Evolutionary conservation across 2,113 vertebrate genomes (phyloP).

Genomic region (Notothenia coriiceps): DNA sequence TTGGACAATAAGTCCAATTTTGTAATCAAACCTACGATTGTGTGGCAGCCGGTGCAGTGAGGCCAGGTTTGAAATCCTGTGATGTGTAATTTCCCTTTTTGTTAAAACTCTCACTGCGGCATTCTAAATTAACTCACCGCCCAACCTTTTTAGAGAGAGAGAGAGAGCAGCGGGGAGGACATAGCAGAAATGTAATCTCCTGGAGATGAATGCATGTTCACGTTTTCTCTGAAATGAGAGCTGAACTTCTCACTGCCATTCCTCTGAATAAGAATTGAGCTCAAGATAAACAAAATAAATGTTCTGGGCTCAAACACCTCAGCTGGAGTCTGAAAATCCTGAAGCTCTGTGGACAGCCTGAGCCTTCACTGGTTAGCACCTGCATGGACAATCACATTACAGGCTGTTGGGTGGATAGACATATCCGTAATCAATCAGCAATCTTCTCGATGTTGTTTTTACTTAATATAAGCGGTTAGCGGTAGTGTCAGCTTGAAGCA

Average conservation of each 20-base stretch:
- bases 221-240: background rate
- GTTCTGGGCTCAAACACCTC: background rate
- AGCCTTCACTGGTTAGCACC: background rate
- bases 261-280: background rate
- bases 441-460: background rate
- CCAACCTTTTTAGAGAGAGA: background rate
- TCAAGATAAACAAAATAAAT: background rate
- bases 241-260: background rate
- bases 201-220: background rate
- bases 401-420: background rate
- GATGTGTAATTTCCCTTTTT: background rate
- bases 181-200: background rate
- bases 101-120: background rate
- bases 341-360: background rate
- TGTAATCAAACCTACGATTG: slow-evolving; percentile 1
- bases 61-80: background rate
- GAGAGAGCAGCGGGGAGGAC: background rate
- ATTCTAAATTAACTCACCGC: background rate
- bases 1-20: background rate
- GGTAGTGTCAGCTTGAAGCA: background rate
- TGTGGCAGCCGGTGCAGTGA: background rate
- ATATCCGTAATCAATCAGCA: background rate
- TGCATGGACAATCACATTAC: background rate
- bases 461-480: background rate
- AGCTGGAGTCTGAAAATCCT: background rate